Evolutionary conservation across 2,797 vertebrate genomes (phyloP), one percentile per base, ranked within the genome.

Genomic region (Poecile montanus): DNA sequence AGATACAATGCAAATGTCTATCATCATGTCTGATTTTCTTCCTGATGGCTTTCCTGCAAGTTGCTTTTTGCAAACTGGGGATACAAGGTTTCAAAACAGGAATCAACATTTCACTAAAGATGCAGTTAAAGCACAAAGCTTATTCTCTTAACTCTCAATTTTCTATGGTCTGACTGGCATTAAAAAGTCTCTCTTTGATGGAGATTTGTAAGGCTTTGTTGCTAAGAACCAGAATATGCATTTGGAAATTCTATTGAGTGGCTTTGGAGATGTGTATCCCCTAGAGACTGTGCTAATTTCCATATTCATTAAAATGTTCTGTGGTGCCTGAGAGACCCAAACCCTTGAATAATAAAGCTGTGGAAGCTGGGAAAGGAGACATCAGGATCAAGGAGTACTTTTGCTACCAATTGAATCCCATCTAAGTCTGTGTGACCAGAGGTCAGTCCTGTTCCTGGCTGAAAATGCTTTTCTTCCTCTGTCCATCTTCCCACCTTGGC

Each of bases 211-310:
- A 57, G 29, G 25, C 56, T 81, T 92, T 91, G 66, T 94, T 89
- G 66, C 85, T 88, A 54, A 67, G 73, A 92, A 47, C 70, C 63
- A 84, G 73, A 93, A 85, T 68, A 80, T 63, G 44, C 36, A 29
- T 86, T 96, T 92, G 60, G 62, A 93, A 93, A 57, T 92, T 76
- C 75, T 78, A 10, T 48, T 78, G 79, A 72, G 44, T 89, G 56
- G 25, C 72, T 95, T 71, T 81, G 44, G 73, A 89, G 42, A 94
- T 66, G 11, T 85, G 78, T 75, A 93, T 88, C 79, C 76, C 76
- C 48, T 88, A 94, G 85, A 92, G 70, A 88, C 67, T 51, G 19
- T 65, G 66, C 60, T 70, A 73, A 94, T 94, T 94, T 95, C 58
- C 56, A 47, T 92, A 50, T 57, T 93, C 42, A 73, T 91, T 88